A percentile compares a stretch with the other conserved stretches of the same genome.
Evolutionary conservation across 1,140 invertebrate genomes (phyloP).

Genomic region (Drosophila ironensis): DNA sequence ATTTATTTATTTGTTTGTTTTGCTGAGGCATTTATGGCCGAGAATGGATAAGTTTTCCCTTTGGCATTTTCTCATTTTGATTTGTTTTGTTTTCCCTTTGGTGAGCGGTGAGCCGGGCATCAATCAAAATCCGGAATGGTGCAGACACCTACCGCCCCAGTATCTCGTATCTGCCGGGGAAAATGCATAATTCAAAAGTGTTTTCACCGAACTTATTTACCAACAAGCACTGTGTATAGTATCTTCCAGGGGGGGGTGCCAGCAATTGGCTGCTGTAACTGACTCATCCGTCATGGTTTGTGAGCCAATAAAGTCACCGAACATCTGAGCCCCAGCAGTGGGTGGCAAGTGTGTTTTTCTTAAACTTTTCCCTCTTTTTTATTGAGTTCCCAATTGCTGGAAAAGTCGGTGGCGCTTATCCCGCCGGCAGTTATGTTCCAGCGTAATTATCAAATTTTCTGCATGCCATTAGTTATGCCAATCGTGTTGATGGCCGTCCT

Average conservation of each 20-base stretch:
- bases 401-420: too few species aligned
- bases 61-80: slow-evolving; percentile 41
- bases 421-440: too few species aligned
- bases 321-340: neutral
- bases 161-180: neutral
- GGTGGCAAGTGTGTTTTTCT: neutral
- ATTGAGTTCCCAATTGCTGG: neutral
- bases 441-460: too few species aligned
- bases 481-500: too few species aligned
- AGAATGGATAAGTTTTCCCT: neutral
- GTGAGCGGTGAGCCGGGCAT: slow-evolving; percentile 1
- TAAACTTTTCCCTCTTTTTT: too few species aligned
- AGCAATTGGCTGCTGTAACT: neutral
- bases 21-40: slow-evolving; percentile 11
- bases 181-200: slow-evolving; percentile 46
- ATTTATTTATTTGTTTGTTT: slow-evolving; percentile 54
- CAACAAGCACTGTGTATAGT: neutral
- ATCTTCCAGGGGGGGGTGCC: neutral
- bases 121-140: slow-evolving; percentile 32
- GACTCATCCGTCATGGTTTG: slow-evolving; percentile 32
- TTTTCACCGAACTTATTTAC: slow-evolving; percentile 19
- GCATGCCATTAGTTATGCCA: neutral
- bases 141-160: slow-evolving; percentile 15
- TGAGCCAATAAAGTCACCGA: slow-evolving; percentile 29
- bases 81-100: slow-evolving; percentile 37